Conservation (phyloP, 1,140 invertebrate species). For the Drosophila obscura region DNA sequence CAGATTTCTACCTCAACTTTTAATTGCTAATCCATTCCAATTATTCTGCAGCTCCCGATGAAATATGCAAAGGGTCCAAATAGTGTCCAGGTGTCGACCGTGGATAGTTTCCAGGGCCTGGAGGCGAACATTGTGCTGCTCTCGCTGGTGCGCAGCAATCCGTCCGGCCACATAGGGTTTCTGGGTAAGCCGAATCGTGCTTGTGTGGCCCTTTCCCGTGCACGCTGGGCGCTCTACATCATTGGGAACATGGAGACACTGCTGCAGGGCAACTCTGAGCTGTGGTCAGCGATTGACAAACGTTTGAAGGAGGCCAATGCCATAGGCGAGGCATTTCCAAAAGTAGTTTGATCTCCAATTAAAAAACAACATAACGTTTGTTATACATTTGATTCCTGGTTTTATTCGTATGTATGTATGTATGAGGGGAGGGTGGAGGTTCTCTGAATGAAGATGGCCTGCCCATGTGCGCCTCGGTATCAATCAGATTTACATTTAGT, state of each 20-base stretch:
- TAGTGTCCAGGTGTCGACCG: conserved; percentile 86
- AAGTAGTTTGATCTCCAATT: not conserved
- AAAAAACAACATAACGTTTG: not conserved
- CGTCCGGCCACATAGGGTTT: conserved; percentile 90
- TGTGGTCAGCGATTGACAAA: conserved; percentile 85
- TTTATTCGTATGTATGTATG: conserved; percentile 37
- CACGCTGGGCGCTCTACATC: conserved; percentile 88
- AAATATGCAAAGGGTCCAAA: conserved; percentile 72
- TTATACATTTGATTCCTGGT: conserved; percentile 39
- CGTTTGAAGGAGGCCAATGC: conserved; percentile 40
- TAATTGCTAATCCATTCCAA: not conserved
- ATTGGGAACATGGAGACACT: conserved; percentile 89
- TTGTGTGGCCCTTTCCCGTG: conserved; percentile 93
- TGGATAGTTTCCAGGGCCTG: conserved; percentile 94
- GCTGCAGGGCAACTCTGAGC: conserved; percentile 75
- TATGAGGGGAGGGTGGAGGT: conserved; percentile 23
- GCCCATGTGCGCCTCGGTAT: conserved; percentile 28
- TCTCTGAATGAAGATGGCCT: conserved; percentile 42
- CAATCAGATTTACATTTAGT: conserved; percentile 6
- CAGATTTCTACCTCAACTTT: not conserved
- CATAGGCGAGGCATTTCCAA: conserved; percentile 61
- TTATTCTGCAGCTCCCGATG: conserved; percentile 76
- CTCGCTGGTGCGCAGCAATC: conserved; percentile 91
- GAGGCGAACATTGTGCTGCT: conserved; percentile 93
- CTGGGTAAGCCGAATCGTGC: conserved; percentile 90